Evolutionary conservation across 2,113 vertebrate genomes (phyloP).

Genomic region (Ovis aries): ARS-UI_Ramb_v3.0 NC_056054.1:184111501-184112000

Average conservation of each 20-base stretch:
- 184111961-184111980: not conserved
- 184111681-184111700: not conserved
- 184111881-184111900: not conserved
- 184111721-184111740: not conserved
- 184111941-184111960: not conserved
- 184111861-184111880: not conserved
- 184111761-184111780: not conserved
- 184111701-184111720: slow-evolving; percentile 18
- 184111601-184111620: slow-evolving; percentile 1
- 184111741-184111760: slow-evolving; percentile 2
- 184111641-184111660: slow-evolving; percentile 23
- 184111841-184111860: not conserved
- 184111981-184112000: not conserved
- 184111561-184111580: not conserved
- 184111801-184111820: not conserved
- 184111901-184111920: not conserved
- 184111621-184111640: slow-evolving; percentile 32
- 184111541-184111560: not conserved
- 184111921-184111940: not conserved
- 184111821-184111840: not conserved
- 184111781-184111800: not conserved
- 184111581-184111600: not conserved
- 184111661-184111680: slow-evolving; percentile 49
- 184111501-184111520: not conserved
- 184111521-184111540: not conserved